Percentiles rank a stretch among this genome's conserved stretches.
Conservation (phyloP, 2,888 invertebrate species). For the Drosophila anomalipes region DNA sequence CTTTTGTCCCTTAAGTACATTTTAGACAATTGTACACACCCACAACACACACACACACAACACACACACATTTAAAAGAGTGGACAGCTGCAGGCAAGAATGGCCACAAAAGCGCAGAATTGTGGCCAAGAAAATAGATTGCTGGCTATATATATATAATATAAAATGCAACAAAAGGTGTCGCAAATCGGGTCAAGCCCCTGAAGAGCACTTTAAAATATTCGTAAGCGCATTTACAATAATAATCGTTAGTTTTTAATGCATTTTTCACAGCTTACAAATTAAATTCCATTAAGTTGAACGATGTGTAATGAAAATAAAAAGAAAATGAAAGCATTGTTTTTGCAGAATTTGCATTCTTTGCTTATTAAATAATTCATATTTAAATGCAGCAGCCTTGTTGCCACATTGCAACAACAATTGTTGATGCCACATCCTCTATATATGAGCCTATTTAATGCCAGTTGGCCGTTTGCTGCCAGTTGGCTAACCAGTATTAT, state of each 20-base stretch:
- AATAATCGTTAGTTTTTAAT: not conserved
- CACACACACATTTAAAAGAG: slow-evolving; percentile 10
- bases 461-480: not conserved
- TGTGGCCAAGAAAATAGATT: slow-evolving; percentile 14
- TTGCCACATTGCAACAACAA: slow-evolving; percentile 19
- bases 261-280: slow-evolving; percentile 10
- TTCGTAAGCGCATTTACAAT: not conserved
- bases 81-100: not conserved
- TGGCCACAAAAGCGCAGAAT: slow-evolving; percentile 16
- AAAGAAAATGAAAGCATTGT: not conserved
- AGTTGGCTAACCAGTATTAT: not conserved
- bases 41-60: slow-evolving; percentile 18
- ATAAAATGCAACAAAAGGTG: slow-evolving; percentile 3
- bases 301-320: slow-evolving; percentile 14
- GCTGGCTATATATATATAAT: not conserved
- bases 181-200: not conserved
- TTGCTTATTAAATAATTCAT: slow-evolving; percentile 45
- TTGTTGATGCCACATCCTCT: not conserved
- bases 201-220: not conserved
- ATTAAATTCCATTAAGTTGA: slow-evolving; percentile 36
- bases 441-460: slow-evolving; percentile 1
- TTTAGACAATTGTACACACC: slow-evolving; percentile 67
- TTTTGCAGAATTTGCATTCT: not conserved
- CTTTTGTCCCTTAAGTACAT: slow-evolving; percentile 49
- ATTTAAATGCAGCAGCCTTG: slow-evolving; percentile 41